Evolutionary conservation across 2,797 vertebrate species (phyloP).

Genomic region (Microctenopoma stevenorrisi): DNA sequence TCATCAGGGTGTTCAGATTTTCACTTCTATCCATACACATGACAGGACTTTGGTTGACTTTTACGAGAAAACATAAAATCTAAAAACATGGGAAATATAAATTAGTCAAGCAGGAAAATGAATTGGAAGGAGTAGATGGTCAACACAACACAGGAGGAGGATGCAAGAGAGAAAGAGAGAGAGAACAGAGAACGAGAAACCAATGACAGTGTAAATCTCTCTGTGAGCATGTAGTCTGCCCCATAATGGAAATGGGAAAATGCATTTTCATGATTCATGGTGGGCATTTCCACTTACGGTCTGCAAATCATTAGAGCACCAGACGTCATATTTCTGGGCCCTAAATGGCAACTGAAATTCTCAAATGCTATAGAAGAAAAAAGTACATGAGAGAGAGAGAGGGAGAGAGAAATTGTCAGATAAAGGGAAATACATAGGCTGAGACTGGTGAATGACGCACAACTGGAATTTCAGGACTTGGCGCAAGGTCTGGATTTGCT

Average conservation of each 20-base stretch:
- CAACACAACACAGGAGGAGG: slow-evolving; percentile 22
- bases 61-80: slow-evolving; percentile 39
- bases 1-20: slow-evolving; percentile 43
- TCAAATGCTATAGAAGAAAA: slow-evolving; percentile 43
- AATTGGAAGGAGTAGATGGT: slow-evolving; percentile 32
- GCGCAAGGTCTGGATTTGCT: slow-evolving; percentile 34
- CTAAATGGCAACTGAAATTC: slow-evolving; percentile 70
- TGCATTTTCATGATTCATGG: slow-evolving; percentile 81
- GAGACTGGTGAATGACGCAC: slow-evolving; percentile 31
- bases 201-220: slow-evolving; percentile 76
- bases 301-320: slow-evolving; percentile 78
- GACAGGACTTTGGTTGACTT: slow-evolving; percentile 19
- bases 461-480: slow-evolving; percentile 14
- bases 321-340: slow-evolving; percentile 77
- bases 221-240: slow-evolving; percentile 69
- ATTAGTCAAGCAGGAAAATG: slow-evolving; percentile 41
- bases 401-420: slow-evolving; percentile 26
- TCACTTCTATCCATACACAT: slow-evolving; percentile 23
- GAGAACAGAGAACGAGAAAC: slow-evolving; percentile 54
- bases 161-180: slow-evolving; percentile 35
- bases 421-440: slow-evolving; percentile 15
- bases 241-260: slow-evolving; percentile 78
- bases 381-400: slow-evolving; percentile 6
- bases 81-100: slow-evolving; percentile 35
- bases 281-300: slow-evolving; percentile 76